These are phyloP conservation scores for Leptarthrus brevirostris DNA, from an alignment of 2,888 invertebrate species.

Conservation along the genomic window DNA sequence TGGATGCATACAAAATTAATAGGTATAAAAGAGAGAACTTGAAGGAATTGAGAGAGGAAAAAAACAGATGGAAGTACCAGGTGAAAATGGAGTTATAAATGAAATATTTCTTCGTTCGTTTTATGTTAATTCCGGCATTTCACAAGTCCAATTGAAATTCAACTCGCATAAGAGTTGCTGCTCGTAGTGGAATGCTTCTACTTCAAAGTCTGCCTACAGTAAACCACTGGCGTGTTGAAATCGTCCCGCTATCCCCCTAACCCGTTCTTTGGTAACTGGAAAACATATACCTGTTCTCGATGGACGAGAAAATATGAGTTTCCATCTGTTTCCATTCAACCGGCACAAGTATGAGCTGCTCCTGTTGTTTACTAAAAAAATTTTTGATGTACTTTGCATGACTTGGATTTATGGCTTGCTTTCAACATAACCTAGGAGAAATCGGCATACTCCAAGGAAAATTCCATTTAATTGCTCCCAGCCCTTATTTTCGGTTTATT, in stretches of 20 bases:
- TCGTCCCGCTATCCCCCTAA: not conserved
- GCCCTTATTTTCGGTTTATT: slow-evolving; percentile 40
- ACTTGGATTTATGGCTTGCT: slow-evolving; percentile 46
- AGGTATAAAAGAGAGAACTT: not conserved
- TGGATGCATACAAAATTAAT: not conserved
- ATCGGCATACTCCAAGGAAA: slow-evolving; percentile 42
- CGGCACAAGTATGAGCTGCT: slow-evolving; percentile 45
- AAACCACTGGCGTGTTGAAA: not conserved
- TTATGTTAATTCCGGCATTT: slow-evolving; percentile 47
- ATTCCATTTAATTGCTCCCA: slow-evolving; percentile 46
- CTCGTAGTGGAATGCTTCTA: slow-evolving; percentile 16
- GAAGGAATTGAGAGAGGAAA: not conserved
- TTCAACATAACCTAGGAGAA: slow-evolving; percentile 29
- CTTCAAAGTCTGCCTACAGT: slow-evolving; percentile 38
- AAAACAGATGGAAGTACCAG: not conserved
- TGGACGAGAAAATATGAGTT: slow-evolving; percentile 49
- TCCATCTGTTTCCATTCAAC: slow-evolving; percentile 46
- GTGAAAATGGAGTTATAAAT: slow-evolving; percentile 18
- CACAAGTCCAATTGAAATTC: slow-evolving; percentile 47
- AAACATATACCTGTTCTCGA: slow-evolving; percentile 44
- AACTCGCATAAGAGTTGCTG: slow-evolving; percentile 37
- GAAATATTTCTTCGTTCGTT: slow-evolving; percentile 41
- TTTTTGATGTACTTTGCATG: slow-evolving; percentile 48
- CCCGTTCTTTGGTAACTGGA: not conserved
- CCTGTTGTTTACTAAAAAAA: slow-evolving; percentile 43